These are phyloP conservation scores for Hyperoplus lanceolatus DNA, from an alignment of 2,797 vertebrate species.

Conservation along the genomic window DNA sequence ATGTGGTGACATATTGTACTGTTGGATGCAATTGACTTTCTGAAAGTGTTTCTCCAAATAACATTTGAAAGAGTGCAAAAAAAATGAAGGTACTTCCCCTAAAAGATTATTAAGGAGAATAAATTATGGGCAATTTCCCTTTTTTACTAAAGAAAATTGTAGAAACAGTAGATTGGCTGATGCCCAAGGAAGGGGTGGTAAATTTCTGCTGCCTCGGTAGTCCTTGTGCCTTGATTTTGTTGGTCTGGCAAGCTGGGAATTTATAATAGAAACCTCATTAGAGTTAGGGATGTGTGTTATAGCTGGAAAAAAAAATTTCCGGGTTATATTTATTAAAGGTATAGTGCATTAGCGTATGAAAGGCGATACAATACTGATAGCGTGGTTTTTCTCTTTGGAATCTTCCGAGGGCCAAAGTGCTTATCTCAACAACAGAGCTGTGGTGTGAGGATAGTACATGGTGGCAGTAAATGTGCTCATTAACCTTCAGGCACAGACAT, in stretches of 20 bases:
- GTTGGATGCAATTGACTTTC: constrained; percentile 11
- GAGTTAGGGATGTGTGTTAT: not conserved
- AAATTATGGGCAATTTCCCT: constrained; percentile 4
- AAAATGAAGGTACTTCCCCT: not conserved
- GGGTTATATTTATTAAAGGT: constrained; percentile 21
- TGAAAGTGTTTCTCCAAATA: constrained; percentile 9
- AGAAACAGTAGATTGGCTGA: not conserved
- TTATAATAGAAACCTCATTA: constrained; percentile 1
- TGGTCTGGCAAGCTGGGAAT: constrained; percentile 3
- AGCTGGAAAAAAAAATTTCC: not conserved
- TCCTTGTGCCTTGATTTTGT: not conserved
- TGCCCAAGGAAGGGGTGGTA: not conserved
- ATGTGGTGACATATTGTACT: constrained; percentile 1
- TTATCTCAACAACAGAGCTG: constrained; percentile 60
- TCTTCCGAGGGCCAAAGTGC: constrained; percentile 47
- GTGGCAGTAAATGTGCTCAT: constrained; percentile 56
- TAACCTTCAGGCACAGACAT: constrained; percentile 50
- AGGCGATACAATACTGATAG: constrained; percentile 46
- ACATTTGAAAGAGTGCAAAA: constrained; percentile 10
- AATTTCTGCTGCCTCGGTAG: not conserved
- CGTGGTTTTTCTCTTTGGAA: constrained; percentile 45
- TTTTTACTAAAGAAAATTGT: not conserved
- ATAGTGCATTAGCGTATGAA: constrained; percentile 1
- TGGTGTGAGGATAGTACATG: constrained; percentile 54
- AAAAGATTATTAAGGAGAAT: not conserved